These are phyloP conservation scores for Turritopsis dohrnii DNA, from an alignment of 30 jellyfish, hydroid and myxozoan species.

Conservation along the genomic window DNA sequence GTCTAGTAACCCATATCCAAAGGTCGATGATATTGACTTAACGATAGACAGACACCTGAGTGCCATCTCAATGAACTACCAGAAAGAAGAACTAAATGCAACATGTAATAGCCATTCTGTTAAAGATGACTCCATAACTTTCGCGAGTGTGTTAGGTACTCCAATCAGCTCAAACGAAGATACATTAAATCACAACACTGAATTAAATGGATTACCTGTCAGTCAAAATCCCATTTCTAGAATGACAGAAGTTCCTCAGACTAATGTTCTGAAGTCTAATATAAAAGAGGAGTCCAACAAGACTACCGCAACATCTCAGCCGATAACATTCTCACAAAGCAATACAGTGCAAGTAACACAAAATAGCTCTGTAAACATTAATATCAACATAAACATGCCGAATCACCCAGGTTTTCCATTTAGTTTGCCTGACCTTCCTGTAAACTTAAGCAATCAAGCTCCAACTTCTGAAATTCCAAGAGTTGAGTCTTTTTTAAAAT, in stretches of 20 bases:
- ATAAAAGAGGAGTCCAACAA: too few relatives aligned
- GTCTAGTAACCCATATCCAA: background rate
- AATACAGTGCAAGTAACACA: slow-evolving; percentile 39
- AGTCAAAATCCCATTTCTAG: background rate
- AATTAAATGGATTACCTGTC: background rate
- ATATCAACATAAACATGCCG: slow-evolving; percentile 36
- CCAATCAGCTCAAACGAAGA: background rate
- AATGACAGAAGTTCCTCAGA: background rate
- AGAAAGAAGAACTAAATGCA: slow-evolving; percentile 17
- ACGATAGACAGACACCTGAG: slow-evolving; percentile 29
- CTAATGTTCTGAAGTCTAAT: slow-evolving; percentile 5
- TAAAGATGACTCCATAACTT: background rate
- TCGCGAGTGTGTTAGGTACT: slow-evolving; percentile 16
- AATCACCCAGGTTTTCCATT: slow-evolving; percentile 31
- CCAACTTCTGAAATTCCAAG: background rate
- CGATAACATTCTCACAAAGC: slow-evolving; percentile 23
- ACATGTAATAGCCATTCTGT: background rate
- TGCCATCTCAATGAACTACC: slow-evolving; percentile 26
- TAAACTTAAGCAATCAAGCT: background rate
- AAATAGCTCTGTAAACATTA: slow-evolving; percentile 27
- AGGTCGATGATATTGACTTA: slow-evolving; percentile 27
- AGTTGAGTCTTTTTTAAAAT: background rate
- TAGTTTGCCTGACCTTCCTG: slow-evolving; percentile 12
- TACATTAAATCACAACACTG: slow-evolving; percentile 1
- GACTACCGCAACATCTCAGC: slow-evolving; percentile 1